Conservation (phyloP, 2,888 invertebrate genomes). For the Tachina fera region DNA sequence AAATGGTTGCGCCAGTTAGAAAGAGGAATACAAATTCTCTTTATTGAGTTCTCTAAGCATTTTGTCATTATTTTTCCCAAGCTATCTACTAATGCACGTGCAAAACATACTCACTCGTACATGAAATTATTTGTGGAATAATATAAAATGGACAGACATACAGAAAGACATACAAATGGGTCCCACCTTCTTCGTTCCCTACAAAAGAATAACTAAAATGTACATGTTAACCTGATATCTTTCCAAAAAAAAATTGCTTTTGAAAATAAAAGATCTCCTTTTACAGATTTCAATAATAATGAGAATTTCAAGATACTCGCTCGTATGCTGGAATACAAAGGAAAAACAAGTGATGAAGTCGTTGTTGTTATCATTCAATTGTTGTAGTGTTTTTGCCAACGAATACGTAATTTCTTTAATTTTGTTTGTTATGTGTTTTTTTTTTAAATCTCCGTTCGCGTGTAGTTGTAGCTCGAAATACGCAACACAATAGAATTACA, state of each 20-base stretch:
- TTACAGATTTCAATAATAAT: slow-evolving; percentile 52
- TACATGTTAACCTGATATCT: slow-evolving; percentile 78
- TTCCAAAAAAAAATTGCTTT: slow-evolving; percentile 71
- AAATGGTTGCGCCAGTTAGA: slow-evolving; percentile 54
- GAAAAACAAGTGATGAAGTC: slow-evolving; percentile 82
- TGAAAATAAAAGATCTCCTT: slow-evolving; percentile 65
- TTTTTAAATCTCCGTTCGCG: slow-evolving; percentile 45
- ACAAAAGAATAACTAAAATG: slow-evolving; percentile 40
- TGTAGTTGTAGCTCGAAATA: slow-evolving; percentile 38
- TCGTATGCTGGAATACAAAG: slow-evolving; percentile 43
- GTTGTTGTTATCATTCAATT: slow-evolving; percentile 76
- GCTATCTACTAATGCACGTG: slow-evolving; percentile 63
- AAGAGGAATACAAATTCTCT: slow-evolving; percentile 16
- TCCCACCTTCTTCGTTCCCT: slow-evolving; percentile 77
- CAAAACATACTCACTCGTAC: slow-evolving; percentile 33
- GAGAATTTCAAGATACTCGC: slow-evolving; percentile 35
- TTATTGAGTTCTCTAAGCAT: slow-evolving; percentile 17
- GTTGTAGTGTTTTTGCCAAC: slow-evolving; percentile 34
- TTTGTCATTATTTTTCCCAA: slow-evolving; percentile 63
- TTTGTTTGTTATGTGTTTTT: slow-evolving; percentile 38
- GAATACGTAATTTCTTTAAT: slow-evolving; percentile 55
- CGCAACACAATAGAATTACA: slow-evolving; percentile 43
- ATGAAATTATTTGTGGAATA: slow-evolving; percentile 10
- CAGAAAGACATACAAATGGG: slow-evolving; percentile 74
- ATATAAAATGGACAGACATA: slow-evolving; percentile 63